These are phyloP conservation scores for Catalaphyllia jardinei DNA, from an alignment of 64 coral and sea anemone species.

Conservation along the genomic window DNA sequence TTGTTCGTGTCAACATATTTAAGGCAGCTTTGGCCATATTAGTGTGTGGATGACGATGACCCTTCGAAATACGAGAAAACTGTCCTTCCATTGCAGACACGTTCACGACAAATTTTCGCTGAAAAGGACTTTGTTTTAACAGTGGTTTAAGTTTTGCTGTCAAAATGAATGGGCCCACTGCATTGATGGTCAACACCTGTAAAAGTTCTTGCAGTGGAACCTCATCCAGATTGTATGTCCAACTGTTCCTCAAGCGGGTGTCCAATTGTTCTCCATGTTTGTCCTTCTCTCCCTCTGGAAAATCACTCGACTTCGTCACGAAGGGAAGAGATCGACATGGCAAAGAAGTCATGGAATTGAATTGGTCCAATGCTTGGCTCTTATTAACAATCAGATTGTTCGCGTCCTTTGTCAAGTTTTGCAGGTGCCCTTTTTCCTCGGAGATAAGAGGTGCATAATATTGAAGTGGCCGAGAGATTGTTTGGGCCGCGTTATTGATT, in stretches of 20 bases:
- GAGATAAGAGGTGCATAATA: conserved; percentile 23
- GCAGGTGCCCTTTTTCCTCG: neutral
- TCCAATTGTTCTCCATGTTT: conserved; percentile 40
- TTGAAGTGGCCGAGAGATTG: conserved; percentile 1
- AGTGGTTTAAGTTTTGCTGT: conserved; percentile 44
- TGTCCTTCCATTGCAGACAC: conserved; percentile 56
- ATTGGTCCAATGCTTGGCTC: neutral
- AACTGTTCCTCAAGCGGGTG: conserved; percentile 16
- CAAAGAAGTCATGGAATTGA: neutral
- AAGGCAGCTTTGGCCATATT: conserved; percentile 51
- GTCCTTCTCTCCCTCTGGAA: conserved; percentile 12
- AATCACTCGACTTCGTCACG: neutral
- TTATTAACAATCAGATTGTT: neutral
- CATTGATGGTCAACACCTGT: conserved; percentile 36
- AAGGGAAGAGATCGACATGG: neutral
- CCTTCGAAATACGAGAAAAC: conserved; percentile 22
- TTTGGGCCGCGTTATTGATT: conserved; percentile 40
- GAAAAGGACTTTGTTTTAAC: conserved; percentile 24
- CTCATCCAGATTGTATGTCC: conserved; percentile 53
- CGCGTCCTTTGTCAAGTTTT: conserved; percentile 5
- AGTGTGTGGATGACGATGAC: conserved; percentile 43
- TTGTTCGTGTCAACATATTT: conserved; percentile 52
- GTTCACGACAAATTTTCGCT: conserved; percentile 44
- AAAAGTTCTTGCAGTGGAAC: conserved; percentile 39
- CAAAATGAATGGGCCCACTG: conserved; percentile 45